Conservation (phyloP, 1,140 invertebrate species). For the Cardiocondyla obscurior region DNA sequence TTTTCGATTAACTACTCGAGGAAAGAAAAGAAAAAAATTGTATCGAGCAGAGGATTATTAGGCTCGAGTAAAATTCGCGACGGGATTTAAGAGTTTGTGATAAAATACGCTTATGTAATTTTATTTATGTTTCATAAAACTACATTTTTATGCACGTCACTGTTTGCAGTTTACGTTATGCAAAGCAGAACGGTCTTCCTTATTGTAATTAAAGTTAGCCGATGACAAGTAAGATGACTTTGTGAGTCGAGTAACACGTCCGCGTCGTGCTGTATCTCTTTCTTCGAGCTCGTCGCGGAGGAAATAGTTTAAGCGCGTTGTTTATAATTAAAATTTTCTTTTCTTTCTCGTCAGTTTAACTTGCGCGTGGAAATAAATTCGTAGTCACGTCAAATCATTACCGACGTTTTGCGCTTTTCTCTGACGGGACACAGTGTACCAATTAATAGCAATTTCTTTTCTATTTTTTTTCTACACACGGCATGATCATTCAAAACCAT, state of each 20-base stretch:
- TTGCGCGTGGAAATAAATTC: neutral
- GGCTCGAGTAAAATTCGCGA: neutral
- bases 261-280: neutral
- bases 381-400: neutral
- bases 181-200: conserved; percentile 6
- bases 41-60: neutral
- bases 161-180: neutral
- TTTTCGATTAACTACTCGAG: neutral
- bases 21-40: neutral
- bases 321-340: neutral
- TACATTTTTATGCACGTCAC: neutral
- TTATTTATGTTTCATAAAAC: neutral
- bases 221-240: neutral
- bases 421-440: too few species aligned
- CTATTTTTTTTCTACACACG: too few species aligned
- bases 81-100: neutral
- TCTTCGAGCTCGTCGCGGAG: neutral
- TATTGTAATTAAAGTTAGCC: conserved; percentile 42
- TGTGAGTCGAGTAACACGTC: neutral
- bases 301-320: neutral
- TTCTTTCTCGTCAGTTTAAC: neutral
- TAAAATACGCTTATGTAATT: neutral
- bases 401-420: neutral
- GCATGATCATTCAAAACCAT: neutral
- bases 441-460: too few species aligned